Base-by-base conservation (phyloP, 2,888 invertebrate species). In the Sphecodes monilicornis region DNA sequence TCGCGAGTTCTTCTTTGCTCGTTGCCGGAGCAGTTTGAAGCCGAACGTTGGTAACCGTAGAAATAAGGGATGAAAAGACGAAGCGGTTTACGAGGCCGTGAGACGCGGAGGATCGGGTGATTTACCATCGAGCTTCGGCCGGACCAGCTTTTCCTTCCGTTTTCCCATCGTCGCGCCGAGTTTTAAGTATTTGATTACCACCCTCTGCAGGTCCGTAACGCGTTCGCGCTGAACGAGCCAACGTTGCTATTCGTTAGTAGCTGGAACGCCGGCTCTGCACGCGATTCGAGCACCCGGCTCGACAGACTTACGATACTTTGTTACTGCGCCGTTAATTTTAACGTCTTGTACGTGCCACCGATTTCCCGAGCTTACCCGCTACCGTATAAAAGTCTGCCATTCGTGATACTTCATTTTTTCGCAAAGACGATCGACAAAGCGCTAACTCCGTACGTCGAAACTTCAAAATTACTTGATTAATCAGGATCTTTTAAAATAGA, bases 261-360 rank as follows among this genome's bases (percentile, higher is more conserved):
- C 76, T 82, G 86, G 85, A 90, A 91, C 86, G 66, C 66, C 90
- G 90, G 88, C 86, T 80, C 86, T 89, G 86, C 89, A 90, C 91
- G 87, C 89, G 88, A 90, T 91, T 88, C 76, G 71, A 80, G 78
- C 86, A 86, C 89, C 78, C 86, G 64, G 87, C 60, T 80, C 85
- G 86, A 83, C 69, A 89, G 88, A 91, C 91, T 91, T 92, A 91
- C 93, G 90, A 92, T 93, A 93, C 94, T 93, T 94, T 93, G 93
- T 94, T 93, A 94, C 93, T 89, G 88, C 91, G 92, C 91, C 93
- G 94, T 94, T 94, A 94, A 94, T 94, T 94, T 94, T 94, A 94
- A 94, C 93, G 94, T 87, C 82, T 84, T 81, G 90, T 94, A 94
- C 94, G 94, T 94, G 94, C 90, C 91, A 90, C 90, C 91, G 93